Base-by-base conservation (phyloP, 2,888 invertebrate genomes). In the Patella caerulea region DNA sequence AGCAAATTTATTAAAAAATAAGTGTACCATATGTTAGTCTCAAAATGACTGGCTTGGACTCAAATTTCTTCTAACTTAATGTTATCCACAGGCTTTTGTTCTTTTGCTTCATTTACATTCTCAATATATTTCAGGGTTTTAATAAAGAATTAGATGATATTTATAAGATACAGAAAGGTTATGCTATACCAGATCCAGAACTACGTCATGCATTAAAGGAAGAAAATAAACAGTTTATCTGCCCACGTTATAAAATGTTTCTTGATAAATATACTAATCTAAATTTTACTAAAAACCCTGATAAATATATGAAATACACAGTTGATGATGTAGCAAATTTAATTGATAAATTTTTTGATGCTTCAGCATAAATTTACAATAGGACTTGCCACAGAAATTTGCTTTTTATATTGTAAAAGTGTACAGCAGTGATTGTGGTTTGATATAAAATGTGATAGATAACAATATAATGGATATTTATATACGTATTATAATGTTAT, bases 131-230 rank as follows among this genome's bases (percentile, higher is more conserved):
- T 29, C 90, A 97, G 97, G 95, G 96, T 74, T 98, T 98, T 92
- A 98, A 98, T 92, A 97, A 97, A 90, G 98, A 98, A 92, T 95
- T 98, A 91, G 98, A 98, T 89, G 98, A 98, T 87, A 94, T 95
- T 17, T 94, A 95, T 2, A 95, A 95, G 85, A 94, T 94, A 54
- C 98, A 98, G 93, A 94, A 96, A 81, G 95, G 95, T 56, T 98
- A 98, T 93, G 96, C 97, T 74, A 96, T 98, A 87, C 98, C 98
- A 0, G 98, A 98, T 93, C 94, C 95, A 0, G 97, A 97, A 88
- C 93, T 98, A 75, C 94, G 98, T 71, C 96, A 97, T 91, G 94
- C 95, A 78, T 94, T 98, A 73, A 97, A 97, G 90, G 93, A 96
- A 17, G 98, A 97, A 92, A 96, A 98, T 92, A 96, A 96, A 90